Evolutionary conservation across 2,888 invertebrate species (phyloP).

Genomic region (Tachina lurida): DNA sequence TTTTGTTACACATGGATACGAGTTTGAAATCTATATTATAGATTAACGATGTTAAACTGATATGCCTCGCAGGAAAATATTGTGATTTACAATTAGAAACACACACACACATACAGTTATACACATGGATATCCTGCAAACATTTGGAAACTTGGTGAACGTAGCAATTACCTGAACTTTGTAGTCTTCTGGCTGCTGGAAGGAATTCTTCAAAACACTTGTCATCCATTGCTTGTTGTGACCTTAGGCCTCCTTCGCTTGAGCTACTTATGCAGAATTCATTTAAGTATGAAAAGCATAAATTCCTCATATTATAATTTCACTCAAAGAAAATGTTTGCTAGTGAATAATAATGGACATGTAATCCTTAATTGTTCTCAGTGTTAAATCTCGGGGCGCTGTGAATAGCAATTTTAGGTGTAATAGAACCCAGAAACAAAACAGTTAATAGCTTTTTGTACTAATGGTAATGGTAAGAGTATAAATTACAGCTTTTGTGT

Average conservation of each 20-base stretch:
- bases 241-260: no score
- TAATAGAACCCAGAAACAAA: no score
- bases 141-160: not conserved
- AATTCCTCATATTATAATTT: no score
- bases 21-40: constrained; percentile 55
- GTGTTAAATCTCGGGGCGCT: not conserved
- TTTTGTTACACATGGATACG: constrained; percentile 10
- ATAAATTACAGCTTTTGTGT: no score
- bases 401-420: no score
- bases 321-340: not conserved
- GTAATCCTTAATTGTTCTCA: not conserved
- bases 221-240: no score
- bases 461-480: no score
- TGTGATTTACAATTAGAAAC: constrained; percentile 41
- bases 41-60: constrained; percentile 59
- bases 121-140: not conserved
- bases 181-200: not conserved
- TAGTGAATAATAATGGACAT: not conserved
- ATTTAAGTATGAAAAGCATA: no score
- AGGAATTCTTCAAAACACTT: not conserved
- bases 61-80: constrained; percentile 58
- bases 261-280: no score
- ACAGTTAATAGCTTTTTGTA: not conserved
- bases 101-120: not conserved
- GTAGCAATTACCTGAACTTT: not conserved